A percentile compares a stretch with the other conserved stretches of the same genome.
Conservation (phyloP, 2,797 vertebrate genomes). For the Rhinogobio ventralis region DNA sequence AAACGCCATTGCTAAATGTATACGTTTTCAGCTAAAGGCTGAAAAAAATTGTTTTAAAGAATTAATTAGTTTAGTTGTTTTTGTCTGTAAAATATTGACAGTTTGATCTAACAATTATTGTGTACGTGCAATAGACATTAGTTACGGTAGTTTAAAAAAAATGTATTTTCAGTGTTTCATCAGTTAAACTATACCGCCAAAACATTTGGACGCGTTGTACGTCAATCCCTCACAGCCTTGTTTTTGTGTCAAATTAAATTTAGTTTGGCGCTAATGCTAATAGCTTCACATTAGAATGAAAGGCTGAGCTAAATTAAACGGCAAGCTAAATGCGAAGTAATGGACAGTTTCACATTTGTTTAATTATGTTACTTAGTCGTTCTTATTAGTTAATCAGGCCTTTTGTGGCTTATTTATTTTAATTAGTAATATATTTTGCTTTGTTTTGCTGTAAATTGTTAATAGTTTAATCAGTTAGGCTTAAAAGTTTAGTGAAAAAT, state of each 20-base stretch:
- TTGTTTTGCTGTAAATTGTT: not conserved
- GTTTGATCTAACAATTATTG: not conserved
- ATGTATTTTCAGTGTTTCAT: not conserved
- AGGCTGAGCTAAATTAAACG: constrained; percentile 13
- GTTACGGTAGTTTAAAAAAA: not conserved
- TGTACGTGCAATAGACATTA: not conserved
- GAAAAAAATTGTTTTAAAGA: not conserved
- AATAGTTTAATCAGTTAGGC: not conserved
- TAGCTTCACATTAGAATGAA: constrained; percentile 5
- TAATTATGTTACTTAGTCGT: constrained; percentile 45
- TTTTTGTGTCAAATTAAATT: not conserved
- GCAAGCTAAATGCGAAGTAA: constrained; percentile 34
- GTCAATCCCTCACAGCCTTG: not conserved
- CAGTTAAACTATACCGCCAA: too few relatives aligned
- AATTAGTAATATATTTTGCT: not conserved
- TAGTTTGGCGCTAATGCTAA: not conserved
- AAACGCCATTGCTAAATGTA: not conserved
- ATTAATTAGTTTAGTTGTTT: not conserved
- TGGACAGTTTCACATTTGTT: constrained; percentile 20
- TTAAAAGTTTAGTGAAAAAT: constrained; percentile 16
- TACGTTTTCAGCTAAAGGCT: not conserved
- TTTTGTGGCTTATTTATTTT: not conserved
- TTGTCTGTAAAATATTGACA: not conserved
- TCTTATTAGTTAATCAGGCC: not conserved
- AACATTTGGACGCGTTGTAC: not conserved